phyloP scores from a whole-genome alignment of 1,140 invertebrate genomes.

The Metopolophium dirhodum region DNA sequence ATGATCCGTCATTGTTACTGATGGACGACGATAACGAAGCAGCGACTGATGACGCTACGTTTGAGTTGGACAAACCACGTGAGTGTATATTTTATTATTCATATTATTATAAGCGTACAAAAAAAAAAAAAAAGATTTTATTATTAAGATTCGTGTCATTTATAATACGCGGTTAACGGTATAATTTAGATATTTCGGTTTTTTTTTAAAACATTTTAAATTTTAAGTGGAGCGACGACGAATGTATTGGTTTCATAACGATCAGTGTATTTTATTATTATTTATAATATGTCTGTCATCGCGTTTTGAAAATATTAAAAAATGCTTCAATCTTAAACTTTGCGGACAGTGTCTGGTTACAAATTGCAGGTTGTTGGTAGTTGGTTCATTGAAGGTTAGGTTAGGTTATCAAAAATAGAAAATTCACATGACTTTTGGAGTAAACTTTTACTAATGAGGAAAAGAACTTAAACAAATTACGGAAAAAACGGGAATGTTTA shows the following conservation, averaged over 20 bases:
- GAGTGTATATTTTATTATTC: background rate
- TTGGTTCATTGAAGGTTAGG: too few species aligned
- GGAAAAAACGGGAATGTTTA: background rate
- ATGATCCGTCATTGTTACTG: background rate
- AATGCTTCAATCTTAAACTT: background rate
- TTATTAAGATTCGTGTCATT: background rate
- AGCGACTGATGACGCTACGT: background rate
- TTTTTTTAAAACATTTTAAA: background rate
- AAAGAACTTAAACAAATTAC: slow-evolving; percentile 9
- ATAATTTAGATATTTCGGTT: background rate
- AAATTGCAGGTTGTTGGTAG: background rate
- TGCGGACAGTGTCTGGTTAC: background rate
- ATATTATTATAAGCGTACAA: background rate
- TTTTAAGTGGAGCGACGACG: background rate
- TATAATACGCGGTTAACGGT: background rate
- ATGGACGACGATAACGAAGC: background rate
- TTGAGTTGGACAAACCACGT: slow-evolving; percentile 33
- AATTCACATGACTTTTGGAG: background rate
- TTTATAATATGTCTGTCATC: background rate
- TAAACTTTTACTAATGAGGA: background rate
- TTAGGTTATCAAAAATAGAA: background rate
- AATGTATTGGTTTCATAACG: background rate
- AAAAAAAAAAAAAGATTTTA: background rate
- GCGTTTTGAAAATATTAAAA: background rate
- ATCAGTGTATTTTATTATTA: background rate